A percentile compares a stretch with the other conserved stretches of the same genome.
Conservation (phyloP, 2,888 invertebrate genomes). For the Pediacus dermestoides region DNA sequence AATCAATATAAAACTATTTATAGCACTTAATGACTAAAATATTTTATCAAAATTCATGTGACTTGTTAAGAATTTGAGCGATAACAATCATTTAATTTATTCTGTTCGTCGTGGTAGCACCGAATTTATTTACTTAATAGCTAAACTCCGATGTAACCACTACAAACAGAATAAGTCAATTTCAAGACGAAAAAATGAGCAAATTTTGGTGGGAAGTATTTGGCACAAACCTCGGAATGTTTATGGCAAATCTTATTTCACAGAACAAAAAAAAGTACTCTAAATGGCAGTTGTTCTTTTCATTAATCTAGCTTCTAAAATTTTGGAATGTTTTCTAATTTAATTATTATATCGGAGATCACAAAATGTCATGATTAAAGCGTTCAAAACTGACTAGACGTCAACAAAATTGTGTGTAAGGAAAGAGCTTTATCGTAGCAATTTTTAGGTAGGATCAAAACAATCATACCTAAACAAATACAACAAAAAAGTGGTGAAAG, state of each 20-base stretch:
- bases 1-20: constrained; percentile 30
- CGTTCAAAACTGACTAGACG: constrained; percentile 1
- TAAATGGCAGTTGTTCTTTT: neutral
- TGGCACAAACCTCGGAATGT: constrained; percentile 28
- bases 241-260: too few relatives aligned
- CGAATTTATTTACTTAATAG: too few relatives aligned
- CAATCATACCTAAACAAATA: too few relatives aligned
- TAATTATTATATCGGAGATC: neutral
- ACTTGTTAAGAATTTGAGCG: constrained; percentile 20
- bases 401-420: too few relatives aligned
- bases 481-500: too few relatives aligned
- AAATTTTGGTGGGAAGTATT: constrained; percentile 26
- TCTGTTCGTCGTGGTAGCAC: too few relatives aligned
- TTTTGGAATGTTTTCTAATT: neutral
- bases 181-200: too few relatives aligned
- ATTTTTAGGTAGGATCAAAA: too few relatives aligned
- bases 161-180: too few relatives aligned
- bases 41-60: constrained; percentile 32
- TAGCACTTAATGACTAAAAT: constrained; percentile 34
- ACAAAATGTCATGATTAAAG: constrained; percentile 3
- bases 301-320: constrained; percentile 1
- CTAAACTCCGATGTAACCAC: too few relatives aligned
- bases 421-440: too few relatives aligned
- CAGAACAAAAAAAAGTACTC: neutral
- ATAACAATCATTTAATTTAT: too few relatives aligned